Percentiles rank a stretch among this genome's conserved stretches.
Conservation (phyloP, 2,888 invertebrate genomes). For the Camponotus fellah region DNA sequence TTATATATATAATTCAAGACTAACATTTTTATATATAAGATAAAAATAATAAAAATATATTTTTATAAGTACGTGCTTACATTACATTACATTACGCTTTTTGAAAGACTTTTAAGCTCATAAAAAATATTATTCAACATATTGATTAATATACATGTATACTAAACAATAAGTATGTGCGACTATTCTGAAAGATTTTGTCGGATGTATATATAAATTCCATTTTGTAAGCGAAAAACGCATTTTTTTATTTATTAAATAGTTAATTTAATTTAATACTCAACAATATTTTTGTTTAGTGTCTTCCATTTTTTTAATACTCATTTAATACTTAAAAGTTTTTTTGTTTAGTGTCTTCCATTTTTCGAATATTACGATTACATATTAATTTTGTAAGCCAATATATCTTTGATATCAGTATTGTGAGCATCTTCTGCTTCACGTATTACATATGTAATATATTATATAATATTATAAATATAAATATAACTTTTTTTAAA, state of each 20-base stretch:
- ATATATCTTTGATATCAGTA: not conserved
- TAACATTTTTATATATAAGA: constrained; percentile 15
- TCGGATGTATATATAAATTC: constrained; percentile 67
- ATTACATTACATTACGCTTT: not conserved
- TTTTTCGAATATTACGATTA: not conserved
- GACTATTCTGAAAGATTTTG: constrained; percentile 56
- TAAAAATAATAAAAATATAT: constrained; percentile 57
- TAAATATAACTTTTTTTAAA: not conserved
- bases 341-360: not conserved
- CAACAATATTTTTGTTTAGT: not conserved
- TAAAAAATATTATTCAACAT: not conserved
- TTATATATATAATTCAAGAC: constrained; percentile 33
- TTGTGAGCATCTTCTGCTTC: not conserved
- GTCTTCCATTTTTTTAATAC: not conserved
- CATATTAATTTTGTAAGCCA: not conserved
- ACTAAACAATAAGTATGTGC: constrained; percentile 50
- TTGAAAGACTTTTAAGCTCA: not conserved
- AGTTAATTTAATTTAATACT: not conserved
- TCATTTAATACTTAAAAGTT: not conserved
- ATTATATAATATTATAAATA: not conserved
- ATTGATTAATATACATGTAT: constrained; percentile 4
- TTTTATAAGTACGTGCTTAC: not conserved
- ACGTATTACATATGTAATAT: not conserved
- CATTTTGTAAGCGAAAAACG: constrained; percentile 67
- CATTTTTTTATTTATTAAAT: constrained; percentile 34